phyloP scores from a whole-genome alignment of 92 coral and sea anemone species.

The Phenganax stokvisi region DNA sequence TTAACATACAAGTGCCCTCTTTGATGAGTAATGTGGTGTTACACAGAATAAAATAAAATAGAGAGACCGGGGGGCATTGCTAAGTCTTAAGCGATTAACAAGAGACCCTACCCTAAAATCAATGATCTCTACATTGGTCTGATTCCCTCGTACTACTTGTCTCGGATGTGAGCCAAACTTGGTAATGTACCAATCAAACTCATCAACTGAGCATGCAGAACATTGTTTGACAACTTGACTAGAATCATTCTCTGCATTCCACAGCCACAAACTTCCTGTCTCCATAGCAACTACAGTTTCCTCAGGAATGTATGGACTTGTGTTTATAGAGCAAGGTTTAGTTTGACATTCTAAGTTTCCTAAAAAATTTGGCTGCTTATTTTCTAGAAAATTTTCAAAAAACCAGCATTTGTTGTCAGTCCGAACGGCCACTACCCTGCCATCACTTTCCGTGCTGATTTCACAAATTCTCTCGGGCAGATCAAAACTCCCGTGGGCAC shows the following conservation, averaged over 20 bases:
- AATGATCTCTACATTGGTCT: slow-evolving; percentile 56
- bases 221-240: slow-evolving; percentile 34
- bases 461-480: slow-evolving; percentile 60
- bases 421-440: slow-evolving; percentile 53
- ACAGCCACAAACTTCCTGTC: slow-evolving; percentile 59
- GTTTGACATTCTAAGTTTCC: slow-evolving; percentile 58
- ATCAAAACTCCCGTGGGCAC: slow-evolving; percentile 14
- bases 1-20: not conserved
- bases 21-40: not conserved
- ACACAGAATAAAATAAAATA: not conserved
- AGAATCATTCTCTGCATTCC: slow-evolving; percentile 47
- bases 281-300: slow-evolving; percentile 67
- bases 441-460: slow-evolving; percentile 41
- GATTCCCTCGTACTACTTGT: slow-evolving; percentile 58
- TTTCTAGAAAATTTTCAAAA: slow-evolving; percentile 30
- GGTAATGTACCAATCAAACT: slow-evolving; percentile 63
- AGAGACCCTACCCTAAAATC: slow-evolving; percentile 68
- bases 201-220: slow-evolving; percentile 32
- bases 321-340: slow-evolving; percentile 55
- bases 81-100: too few relatives aligned
- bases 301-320: slow-evolving; percentile 74
- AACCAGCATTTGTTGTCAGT: slow-evolving; percentile 63
- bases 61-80: not conserved
- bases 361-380: slow-evolving; percentile 41
- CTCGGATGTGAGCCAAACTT: slow-evolving; percentile 83